Base-by-base conservation (phyloP, 2,113 vertebrate genomes). In the Sitta europaea region DNA sequence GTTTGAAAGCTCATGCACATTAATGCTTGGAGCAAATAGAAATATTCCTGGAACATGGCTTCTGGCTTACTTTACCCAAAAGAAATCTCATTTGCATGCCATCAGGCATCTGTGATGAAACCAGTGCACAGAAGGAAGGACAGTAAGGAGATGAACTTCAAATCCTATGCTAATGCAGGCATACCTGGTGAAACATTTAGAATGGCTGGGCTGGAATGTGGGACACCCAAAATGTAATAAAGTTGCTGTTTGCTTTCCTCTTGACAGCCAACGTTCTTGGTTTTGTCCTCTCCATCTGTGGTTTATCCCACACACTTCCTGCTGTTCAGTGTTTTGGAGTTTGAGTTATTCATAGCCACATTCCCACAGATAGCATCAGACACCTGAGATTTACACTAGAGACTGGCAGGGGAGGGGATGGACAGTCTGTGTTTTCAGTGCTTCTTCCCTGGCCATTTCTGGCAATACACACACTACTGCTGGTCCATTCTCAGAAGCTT, bases 231-330 rank as follows among this genome's bases (percentile, higher is more conserved):
- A 92, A 63, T 43, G 12, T 50, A 59, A 82, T 57, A 36, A 87
- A 78, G 14, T 73, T 80, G 24, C 43, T 70, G 25, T 54, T 93
- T 86, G 27, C 59, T 71, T 95, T 55, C 86, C 71, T 91, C 45
- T 55, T 95, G 88, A 88, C 90, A 82, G 86, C 7, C 51, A 88
- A 4, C 88, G 50, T 85, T 68, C 50, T 68, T 28, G 47, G 36
- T 80, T 94, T 95, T 36, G 55, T 75, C 33, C 88, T 53, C 63
- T 43, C 62, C 74, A 50, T 89, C 63, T 76, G 71, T 74, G 59
- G 25, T 10, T 84, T 65, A 50, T 54, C 38, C 90, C 55, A 83
- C 54, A 62, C 47, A 55, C 38, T 94, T 92, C 31, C 43, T 57
- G 24, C 40, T 62, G 59, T 43, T 95, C 78, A 74, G 47, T 43